Conservation (phyloP, 2,113 vertebrate species). For the Trematomus loennbergii region DNA sequence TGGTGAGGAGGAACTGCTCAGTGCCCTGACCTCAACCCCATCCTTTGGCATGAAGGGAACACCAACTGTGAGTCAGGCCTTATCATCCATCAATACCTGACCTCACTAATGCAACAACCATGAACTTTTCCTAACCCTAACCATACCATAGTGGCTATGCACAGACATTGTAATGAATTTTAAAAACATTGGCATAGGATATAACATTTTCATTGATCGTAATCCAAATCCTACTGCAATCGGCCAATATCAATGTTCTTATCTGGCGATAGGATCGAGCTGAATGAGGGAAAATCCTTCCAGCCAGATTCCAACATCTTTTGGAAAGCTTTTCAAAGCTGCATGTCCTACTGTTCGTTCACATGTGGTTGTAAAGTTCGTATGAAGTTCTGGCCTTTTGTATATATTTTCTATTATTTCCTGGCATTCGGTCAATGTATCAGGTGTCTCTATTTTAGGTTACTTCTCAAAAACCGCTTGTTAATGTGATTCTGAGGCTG, state of each 20-base stretch:
- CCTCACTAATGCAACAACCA: not conserved
- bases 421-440: not conserved
- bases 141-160: not conserved
- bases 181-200: not conserved
- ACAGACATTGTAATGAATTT: not conserved
- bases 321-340: not conserved
- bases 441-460: not conserved
- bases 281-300: not conserved
- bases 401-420: not conserved
- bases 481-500: slow-evolving; percentile 12
- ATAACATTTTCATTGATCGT: not conserved
- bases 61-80: not conserved
- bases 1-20: not conserved
- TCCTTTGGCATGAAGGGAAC: not conserved
- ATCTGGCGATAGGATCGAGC: not conserved
- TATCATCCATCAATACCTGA: not conserved
- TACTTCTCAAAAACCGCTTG: not conserved
- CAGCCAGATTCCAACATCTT: not conserved
- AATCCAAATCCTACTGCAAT: not conserved
- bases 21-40: not conserved
- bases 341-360: not conserved
- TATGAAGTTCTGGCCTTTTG: not conserved
- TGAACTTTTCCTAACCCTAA: not conserved
- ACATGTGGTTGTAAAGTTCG: not conserved
- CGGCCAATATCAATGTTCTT: not conserved